A percentile compares a stretch with the other conserved stretches of the same genome.
These are phyloP conservation scores for Asbolus verrucosus DNA, from an alignment of 1,140 invertebrate species.

Conservation along the genomic window DNA sequence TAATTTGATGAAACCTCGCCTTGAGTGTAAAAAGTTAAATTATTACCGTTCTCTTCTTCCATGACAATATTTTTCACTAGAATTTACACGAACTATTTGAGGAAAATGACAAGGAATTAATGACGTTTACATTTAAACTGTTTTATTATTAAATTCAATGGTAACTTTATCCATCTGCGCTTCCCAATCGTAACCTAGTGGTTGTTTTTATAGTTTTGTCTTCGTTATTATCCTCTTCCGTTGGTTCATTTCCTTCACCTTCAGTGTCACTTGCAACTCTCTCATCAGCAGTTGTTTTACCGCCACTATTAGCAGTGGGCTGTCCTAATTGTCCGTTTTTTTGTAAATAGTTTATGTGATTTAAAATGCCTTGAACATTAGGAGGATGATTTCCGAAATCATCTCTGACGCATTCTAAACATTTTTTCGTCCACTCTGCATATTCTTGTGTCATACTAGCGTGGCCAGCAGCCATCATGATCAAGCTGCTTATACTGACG, in stretches of 20 bases:
- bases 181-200: neutral
- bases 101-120: constrained; percentile 3
- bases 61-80: constrained; percentile 22
- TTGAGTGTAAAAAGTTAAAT: neutral
- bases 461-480: constrained; percentile 38
- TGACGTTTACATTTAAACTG: neutral
- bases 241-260: neutral
- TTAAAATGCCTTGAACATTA: constrained; percentile 46
- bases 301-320: no score
- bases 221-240: neutral
- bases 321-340: neutral
- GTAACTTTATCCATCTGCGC: neutral
- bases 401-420: constrained; percentile 44
- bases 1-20: constrained; percentile 12
- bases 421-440: constrained; percentile 30
- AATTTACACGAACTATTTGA: constrained; percentile 1
- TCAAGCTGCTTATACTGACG: constrained; percentile 37
- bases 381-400: constrained; percentile 42
- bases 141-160: neutral
- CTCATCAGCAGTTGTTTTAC: no score
- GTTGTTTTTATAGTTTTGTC: neutral
- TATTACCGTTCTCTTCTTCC: constrained; percentile 10
- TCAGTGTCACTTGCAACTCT: neutral
- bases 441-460: constrained; percentile 1
- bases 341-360: constrained; percentile 17